A percentile compares a stretch with the other conserved stretches of the same genome.
phyloP scores from a whole-genome alignment of 2,113 vertebrate species.

The Etheostoma spectabile region DNA sequence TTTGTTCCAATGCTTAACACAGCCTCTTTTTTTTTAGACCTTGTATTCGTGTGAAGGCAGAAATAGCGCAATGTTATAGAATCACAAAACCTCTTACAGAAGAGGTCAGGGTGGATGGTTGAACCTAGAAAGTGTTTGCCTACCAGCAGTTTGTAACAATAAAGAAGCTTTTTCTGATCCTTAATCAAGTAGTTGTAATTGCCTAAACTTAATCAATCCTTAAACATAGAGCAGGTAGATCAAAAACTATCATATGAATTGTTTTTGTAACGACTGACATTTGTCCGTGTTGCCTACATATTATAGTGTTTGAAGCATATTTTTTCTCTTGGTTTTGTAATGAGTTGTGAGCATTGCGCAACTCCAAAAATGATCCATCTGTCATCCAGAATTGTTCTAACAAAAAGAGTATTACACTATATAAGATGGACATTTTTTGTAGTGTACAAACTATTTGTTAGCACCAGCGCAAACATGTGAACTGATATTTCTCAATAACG shows the following conservation, averaged over 20 bases:
- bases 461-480: not conserved
- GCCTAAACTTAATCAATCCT: not conserved
- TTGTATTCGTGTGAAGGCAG: not conserved
- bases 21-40: not conserved
- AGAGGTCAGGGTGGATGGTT: not conserved
- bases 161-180: not conserved
- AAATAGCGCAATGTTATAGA: not conserved
- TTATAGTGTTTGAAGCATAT: not conserved
- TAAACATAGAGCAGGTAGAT: not conserved
- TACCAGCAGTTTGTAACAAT: not conserved
- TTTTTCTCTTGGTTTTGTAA: not conserved
- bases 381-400: not conserved
- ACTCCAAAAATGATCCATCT: not conserved
- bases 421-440: not conserved
- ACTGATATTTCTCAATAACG: slow-evolving; percentile 34
- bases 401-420: not conserved
- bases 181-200: not conserved
- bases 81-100: not conserved
- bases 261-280: not conserved
- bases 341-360: not conserved
- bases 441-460: slow-evolving; percentile 6
- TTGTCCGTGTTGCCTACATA: not conserved
- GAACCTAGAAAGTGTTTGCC: not conserved
- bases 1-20: not conserved
- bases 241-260: not conserved